Base-by-base conservation (phyloP, 2,797 vertebrate genomes). In the Aselliscus stoliczkanus region DNA sequence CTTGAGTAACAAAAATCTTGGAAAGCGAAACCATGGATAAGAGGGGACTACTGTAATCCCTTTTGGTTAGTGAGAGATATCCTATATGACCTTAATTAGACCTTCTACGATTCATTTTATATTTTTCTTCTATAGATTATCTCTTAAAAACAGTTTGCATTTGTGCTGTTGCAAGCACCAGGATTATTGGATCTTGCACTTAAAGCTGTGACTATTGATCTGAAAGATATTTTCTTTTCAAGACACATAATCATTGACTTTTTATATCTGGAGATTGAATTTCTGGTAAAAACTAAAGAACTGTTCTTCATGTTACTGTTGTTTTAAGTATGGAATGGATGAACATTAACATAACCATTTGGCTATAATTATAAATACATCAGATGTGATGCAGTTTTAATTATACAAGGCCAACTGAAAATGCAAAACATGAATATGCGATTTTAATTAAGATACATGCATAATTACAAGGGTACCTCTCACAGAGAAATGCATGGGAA, bases 381-480 rank as follows among this genome's bases (percentile, higher is more conserved):
- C 94, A 98, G 95, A 44, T 80, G 18, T 73, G 95, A 97, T 96
- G 5, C 25, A 81, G 79, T 91, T 97, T 97, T 98, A 97, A 97
- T 97, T 98, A 70, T 73, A 77, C 34, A 37, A 97, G 90, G 7
- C 31, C 94, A 97, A 96, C 85, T 90, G 60, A 97, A 97, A 93
- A 97, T 92, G 94, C 39, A 95, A 96, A 97, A 91, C 94, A 47
- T 11, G 6, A 95, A 96, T 52, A 91, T 97, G 95, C 21, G 44
- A 95, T 96, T 95, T 98, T 97, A 97, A 98, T 98, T 90, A 97
- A 94, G 69, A 80, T 62, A 56, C 91, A 84, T 77, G 25, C 37
- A 70, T 97, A 95, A 97, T 96, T 90, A 37, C 65, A 87, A 95
- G 65, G 85, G 91, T 79, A 72, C 97, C 93, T 95, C 54, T 87